Conservation (phyloP, 2,797 vertebrate species). For the Sciurus carolinensis region DNA sequence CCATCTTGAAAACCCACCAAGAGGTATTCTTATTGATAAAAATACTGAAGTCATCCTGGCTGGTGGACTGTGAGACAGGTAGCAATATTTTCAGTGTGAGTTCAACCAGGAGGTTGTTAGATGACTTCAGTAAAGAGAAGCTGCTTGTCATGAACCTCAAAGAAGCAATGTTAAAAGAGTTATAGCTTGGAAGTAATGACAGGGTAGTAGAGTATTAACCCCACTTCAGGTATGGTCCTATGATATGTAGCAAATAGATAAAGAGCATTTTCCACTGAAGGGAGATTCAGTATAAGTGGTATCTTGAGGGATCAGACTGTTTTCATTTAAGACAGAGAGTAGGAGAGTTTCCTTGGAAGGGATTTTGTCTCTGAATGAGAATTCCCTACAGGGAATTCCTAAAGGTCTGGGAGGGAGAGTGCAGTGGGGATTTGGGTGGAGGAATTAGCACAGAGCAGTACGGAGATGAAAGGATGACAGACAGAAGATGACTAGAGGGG, state of each 20-base stretch:
- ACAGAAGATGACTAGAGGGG: neutral
- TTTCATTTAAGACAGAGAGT: neutral
- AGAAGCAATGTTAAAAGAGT: neutral
- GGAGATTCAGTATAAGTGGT: neutral
- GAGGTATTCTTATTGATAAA: neutral
- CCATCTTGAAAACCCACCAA: neutral
- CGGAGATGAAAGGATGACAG: constrained; percentile 5
- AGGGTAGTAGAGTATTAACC: too few relatives aligned
- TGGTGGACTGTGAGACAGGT: neutral
- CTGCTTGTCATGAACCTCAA: neutral
- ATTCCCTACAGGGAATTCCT: neutral
- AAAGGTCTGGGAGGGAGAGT: neutral
- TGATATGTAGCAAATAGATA: too few relatives aligned
- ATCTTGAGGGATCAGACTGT: neutral
- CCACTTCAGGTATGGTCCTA: too few relatives aligned
- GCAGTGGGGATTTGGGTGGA: neutral
- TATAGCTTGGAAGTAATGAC: neutral
- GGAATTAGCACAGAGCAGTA: neutral
- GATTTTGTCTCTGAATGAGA: constrained; percentile 51
- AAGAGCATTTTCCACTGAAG: too few relatives aligned
- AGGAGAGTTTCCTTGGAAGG: constrained; percentile 3
- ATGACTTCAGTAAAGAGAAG: neutral
- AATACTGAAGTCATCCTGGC: neutral
- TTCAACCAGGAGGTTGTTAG: constrained; percentile 25
- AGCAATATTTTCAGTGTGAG: neutral